Evolutionary conservation across 2,797 vertebrate species (phyloP), one percentile per base, ranked within the genome.

Genomic region (Syngnathus acus): DNA sequence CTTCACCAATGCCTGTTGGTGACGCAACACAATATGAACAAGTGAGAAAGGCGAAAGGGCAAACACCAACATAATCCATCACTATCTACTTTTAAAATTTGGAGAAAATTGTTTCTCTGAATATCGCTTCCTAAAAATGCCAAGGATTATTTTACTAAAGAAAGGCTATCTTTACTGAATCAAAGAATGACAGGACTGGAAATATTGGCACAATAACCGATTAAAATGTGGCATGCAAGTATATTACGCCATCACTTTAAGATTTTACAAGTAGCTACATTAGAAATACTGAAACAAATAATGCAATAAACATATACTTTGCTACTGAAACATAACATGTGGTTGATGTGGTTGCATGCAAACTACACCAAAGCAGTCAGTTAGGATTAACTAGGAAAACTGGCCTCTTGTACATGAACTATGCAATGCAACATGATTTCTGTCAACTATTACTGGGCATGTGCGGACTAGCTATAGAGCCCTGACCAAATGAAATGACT

Each of bases 1-100:
- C 77, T 99, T 99, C 67, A 99, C 95, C 85, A 99, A 67, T 0
- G 97, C 97, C 97, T 99, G 66, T 48, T 50, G 61, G 72, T n/a
- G 39, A 67, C 10, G 48, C 0, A 65, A 68, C 61, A 76, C 23
- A 72, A 32, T 68, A 47, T 0, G 59, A 10, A 59, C 23, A 64
- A 77, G 54, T 71, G n/a, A 72, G 72, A 69, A 73, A 50, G 64
- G 16, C n/a, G 39, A 72, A 43, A 65, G 6, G 9, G 14, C 21
- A 62, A 42, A 17, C 11, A 16, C 11, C 21, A 16, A 45, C 42
- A 45, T 26, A 62, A 43, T 62, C 43, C 13, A 32, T n/a, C 50
- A 19, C 4, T 0, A 54, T 39, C 9, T 68, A 64, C 60, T 9
- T 68, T 69, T 62, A 77, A n/a, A 64, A 64, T 71, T 68, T 65